Conservation (phyloP, 2,888 invertebrate genomes). For the Microctonus aethiopoides region DNA sequence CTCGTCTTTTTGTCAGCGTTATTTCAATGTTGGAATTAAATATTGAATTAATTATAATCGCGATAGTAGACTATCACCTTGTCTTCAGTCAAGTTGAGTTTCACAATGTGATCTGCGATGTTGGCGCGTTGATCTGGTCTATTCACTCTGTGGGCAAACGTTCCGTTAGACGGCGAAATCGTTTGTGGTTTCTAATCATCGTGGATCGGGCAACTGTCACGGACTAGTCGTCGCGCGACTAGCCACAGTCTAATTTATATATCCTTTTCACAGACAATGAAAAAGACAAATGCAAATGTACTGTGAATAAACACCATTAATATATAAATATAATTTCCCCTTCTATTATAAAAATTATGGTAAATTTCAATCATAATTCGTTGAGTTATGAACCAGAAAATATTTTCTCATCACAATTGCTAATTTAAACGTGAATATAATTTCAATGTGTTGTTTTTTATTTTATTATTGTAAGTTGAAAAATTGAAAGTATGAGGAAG, state of each 20-base stretch:
- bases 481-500: conserved; percentile 7
- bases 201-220: conserved; percentile 49
- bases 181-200: conserved; percentile 42
- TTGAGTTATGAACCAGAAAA: not conserved
- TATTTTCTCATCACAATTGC: not conserved
- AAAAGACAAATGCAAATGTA: conserved; percentile 39
- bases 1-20: conserved; percentile 7
- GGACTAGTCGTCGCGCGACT: conserved; percentile 54
- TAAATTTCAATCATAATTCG: not conserved
- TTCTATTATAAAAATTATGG: not conserved
- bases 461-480: not conserved
- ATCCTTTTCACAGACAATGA: conserved; percentile 43
- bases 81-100: conserved; percentile 1
- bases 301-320: conserved; percentile 63
- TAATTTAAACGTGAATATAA: not conserved
- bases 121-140: conserved; percentile 23
- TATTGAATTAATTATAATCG: not conserved
- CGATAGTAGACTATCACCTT: not conserved
- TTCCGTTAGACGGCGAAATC: conserved; percentile 32
- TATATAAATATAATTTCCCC: conserved; percentile 26
- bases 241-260: conserved; percentile 62
- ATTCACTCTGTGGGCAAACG: conserved; percentile 10
- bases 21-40: not conserved
- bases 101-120: conserved; percentile 25
- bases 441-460: not conserved